Conservation (phyloP, 23 tunicate species). For the Diplosoma virens region DNA sequence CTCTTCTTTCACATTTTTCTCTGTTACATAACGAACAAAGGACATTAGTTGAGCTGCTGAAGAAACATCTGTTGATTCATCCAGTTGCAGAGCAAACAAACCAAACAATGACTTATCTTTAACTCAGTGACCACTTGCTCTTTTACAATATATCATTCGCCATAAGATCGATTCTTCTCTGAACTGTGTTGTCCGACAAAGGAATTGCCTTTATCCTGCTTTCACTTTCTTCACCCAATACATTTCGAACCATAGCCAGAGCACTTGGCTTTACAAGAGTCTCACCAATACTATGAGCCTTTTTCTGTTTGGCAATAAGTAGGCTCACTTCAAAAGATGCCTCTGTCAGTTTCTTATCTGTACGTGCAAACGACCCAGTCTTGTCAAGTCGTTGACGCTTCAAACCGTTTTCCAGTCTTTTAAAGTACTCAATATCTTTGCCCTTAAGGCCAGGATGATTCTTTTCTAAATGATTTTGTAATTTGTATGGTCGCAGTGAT, state of each 20-base stretch:
- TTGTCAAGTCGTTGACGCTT: slow-evolving; percentile 58
- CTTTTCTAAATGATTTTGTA: slow-evolving; percentile 40
- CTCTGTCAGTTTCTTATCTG: slow-evolving; percentile 28
- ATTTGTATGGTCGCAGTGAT: slow-evolving; percentile 40
- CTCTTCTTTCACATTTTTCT: slow-evolving; percentile 29
- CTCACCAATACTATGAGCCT: slow-evolving; percentile 26
- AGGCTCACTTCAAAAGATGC: slow-evolving; percentile 28
- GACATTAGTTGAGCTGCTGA: slow-evolving; percentile 28
- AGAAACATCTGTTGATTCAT: slow-evolving; percentile 24
- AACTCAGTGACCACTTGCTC: background rate
- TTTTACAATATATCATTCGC: slow-evolving; percentile 10
- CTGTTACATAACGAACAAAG: slow-evolving; percentile 14
- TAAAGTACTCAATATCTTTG: slow-evolving; percentile 27
- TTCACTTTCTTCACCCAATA: slow-evolving; percentile 32
- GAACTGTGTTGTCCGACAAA: slow-evolving; percentile 26
- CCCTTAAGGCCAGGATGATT: slow-evolving; percentile 34
- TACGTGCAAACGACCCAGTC: slow-evolving; percentile 27
- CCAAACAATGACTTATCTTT: slow-evolving; percentile 22
- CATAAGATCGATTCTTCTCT: slow-evolving; percentile 15
- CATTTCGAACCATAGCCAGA: slow-evolving; percentile 29
- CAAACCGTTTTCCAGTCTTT: slow-evolving; percentile 32
- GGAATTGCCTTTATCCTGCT: slow-evolving; percentile 25
- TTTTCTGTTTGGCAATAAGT: slow-evolving; percentile 31
- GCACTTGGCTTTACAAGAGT: slow-evolving; percentile 22
- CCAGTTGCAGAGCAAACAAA: slow-evolving; percentile 20